Base-by-base conservation (phyloP, 2,113 vertebrate genomes). In the Saccopteryx bilineata region DNA sequence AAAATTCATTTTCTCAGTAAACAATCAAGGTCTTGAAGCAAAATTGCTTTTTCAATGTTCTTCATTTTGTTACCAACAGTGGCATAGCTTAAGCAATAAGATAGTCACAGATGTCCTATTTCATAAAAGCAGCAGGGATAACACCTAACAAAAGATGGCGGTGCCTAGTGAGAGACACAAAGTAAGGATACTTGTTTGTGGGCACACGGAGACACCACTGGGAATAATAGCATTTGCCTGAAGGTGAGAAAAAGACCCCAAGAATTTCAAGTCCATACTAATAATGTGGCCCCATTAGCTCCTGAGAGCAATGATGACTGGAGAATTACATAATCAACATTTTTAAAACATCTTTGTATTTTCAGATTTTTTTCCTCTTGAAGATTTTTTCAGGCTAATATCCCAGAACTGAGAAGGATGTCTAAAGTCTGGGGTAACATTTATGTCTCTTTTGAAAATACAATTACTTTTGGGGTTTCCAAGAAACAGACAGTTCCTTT, bases 361-460 rank as follows among this genome's bases (percentile, higher is more conserved):
- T 80, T 28, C n/a, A 79, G 12, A 61, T 33, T 74, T 68, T 61
- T 54, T 87, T 82, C 2, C 17, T 85, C 3, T 28, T 31, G 56
- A 50, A 86, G 87, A 52, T 92, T 65, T 69, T 61, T 94, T 76
- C 46, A 31, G 78, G 56, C 61, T 66, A 39, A 61, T 52, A 56
- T 5, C 28, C 19, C 31, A 60, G 46, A 91, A 86, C 2, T 74
- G 46, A 78, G 76, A 69, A 56, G 24, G 66, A 13, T 63, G 82
- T 89, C 12, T 48, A 81, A 95, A 71, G 46, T 56, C 54, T 61
- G 17, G 19, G 8, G 24, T 46, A 26, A 48, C 89, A 74, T 83
- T 87, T 82, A 60, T 74, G 28, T 65, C 8, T 90, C 63, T 83
- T 91, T 69, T 54, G 76, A 87, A 94, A 76, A 69, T 78, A 10